phyloP scores from a whole-genome alignment of 2,888 invertebrate genomes.

The Xestia rhomboidea region DNA sequence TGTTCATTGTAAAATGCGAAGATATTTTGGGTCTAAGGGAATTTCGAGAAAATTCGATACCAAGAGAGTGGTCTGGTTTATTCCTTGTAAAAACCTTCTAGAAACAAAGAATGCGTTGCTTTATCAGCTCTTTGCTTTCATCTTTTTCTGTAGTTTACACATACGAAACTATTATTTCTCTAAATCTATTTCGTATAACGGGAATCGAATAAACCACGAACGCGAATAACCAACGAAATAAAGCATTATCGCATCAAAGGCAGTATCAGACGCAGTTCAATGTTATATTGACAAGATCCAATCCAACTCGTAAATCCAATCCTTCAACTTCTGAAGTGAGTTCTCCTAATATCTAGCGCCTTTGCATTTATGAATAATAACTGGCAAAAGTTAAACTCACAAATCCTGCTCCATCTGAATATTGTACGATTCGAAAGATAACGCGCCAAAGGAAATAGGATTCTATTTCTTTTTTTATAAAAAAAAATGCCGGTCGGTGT shows the following conservation, averaged over 20 bases:
- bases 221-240: conserved; percentile 50
- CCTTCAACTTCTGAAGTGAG: conserved; percentile 83
- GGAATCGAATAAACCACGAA: conserved; percentile 43
- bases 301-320: conserved; percentile 80
- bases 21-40: neutral
- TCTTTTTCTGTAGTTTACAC: neutral
- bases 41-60: neutral
- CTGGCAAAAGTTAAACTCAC: conserved; percentile 86
- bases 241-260: conserved; percentile 66
- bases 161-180: neutral
- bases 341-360: conserved; percentile 84
- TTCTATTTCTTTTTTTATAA: conserved; percentile 58
- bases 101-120: no score
- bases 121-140: neutral
- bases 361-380: conserved; percentile 90
- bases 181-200: conserved; percentile 15
- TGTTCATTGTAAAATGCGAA: neutral
- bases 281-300: conserved; percentile 78
- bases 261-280: conserved; percentile 69
- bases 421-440: conserved; percentile 86
- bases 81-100: neutral
- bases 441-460: conserved; percentile 78
- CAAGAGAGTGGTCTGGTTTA: no score
- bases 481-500: conserved; percentile 69
- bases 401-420: conserved; percentile 85